Conservation (phyloP, 2,888 invertebrate genomes). For the Lasioglossum calceatum region DNA sequence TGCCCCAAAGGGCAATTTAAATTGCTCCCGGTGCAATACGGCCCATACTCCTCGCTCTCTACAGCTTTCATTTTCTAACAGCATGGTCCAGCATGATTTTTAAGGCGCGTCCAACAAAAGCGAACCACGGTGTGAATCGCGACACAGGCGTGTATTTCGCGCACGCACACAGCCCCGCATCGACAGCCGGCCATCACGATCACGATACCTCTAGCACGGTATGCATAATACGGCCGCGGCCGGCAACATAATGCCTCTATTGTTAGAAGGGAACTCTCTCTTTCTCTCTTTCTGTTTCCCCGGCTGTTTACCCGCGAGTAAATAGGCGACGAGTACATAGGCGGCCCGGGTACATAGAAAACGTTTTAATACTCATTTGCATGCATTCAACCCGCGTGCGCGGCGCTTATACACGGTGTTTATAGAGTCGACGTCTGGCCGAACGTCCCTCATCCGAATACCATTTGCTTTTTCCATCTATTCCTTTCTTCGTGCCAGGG, state of each 20-base stretch:
- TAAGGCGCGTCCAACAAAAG: constrained; percentile 55
- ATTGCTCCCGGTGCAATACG: not conserved
- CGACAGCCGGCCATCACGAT: constrained; percentile 42
- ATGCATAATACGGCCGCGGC: constrained; percentile 58
- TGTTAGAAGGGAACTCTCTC: constrained; percentile 57
- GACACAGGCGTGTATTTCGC: constrained; percentile 51
- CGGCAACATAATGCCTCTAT: constrained; percentile 67
- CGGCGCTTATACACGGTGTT: constrained; percentile 60
- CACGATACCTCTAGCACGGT: constrained; percentile 40
- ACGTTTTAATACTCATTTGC: constrained; percentile 72
- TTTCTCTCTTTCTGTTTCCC: constrained; percentile 1
- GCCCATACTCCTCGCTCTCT: constrained; percentile 3
- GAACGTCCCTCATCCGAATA: constrained; percentile 18
- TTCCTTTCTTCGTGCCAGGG: not conserved
- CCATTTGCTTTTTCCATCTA: not conserved
- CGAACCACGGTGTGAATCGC: constrained; percentile 51
- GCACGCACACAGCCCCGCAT: constrained; percentile 23
- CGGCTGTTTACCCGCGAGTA: constrained; percentile 39
- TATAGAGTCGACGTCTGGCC: constrained; percentile 53
- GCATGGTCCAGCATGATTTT: constrained; percentile 29
- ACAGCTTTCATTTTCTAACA: constrained; percentile 56
- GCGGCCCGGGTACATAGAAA: constrained; percentile 38
- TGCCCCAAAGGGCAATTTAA: not conserved
- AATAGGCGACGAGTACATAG: constrained; percentile 47
- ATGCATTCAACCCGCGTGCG: constrained; percentile 51